phyloP scores from a whole-genome alignment of 1,140 invertebrate species.

The Holotrichia oblita region DNA sequence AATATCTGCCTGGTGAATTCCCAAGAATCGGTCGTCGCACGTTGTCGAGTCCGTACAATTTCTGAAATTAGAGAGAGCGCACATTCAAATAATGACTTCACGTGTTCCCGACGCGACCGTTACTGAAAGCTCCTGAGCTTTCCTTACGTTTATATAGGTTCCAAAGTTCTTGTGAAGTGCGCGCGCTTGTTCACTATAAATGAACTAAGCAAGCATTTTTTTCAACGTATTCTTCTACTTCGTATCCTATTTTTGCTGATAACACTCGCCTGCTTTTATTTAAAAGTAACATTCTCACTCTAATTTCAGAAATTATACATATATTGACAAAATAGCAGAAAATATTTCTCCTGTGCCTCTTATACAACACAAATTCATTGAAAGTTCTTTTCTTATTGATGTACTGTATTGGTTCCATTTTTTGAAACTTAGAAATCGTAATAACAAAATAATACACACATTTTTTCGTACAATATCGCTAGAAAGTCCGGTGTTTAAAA shows the following conservation, averaged over 20 bases:
- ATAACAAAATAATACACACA: too few species aligned
- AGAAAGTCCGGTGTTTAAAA: too few species aligned
- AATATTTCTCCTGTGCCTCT: too few species aligned
- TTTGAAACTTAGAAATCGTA: too few species aligned
- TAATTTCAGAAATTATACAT: too few species aligned
- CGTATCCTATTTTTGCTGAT: background rate
- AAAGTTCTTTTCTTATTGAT: too few species aligned
- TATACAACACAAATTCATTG: too few species aligned
- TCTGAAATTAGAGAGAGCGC: slow-evolving; percentile 5
- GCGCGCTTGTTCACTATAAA: slow-evolving; percentile 23
- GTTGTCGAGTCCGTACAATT: slow-evolving; percentile 6
- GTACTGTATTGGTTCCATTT: too few species aligned
- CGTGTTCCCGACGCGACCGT: slow-evolving; percentile 21
- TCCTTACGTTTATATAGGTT: slow-evolving; percentile 30
- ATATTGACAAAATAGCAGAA: too few species aligned
- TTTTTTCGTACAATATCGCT: too few species aligned
- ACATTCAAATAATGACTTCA: slow-evolving; percentile 8
- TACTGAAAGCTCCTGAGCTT: slow-evolving; percentile 38
- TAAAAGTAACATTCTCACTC: too few species aligned
- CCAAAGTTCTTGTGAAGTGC: slow-evolving; percentile 25
- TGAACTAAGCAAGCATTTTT: background rate
- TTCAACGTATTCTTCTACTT: background rate
- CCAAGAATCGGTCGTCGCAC: background rate
- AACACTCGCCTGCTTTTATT: too few species aligned
- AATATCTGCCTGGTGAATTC: slow-evolving; percentile 1